Evolutionary conservation across 1,140 invertebrate species (phyloP).

Genomic region (Meloidogyne hapla): DNA sequence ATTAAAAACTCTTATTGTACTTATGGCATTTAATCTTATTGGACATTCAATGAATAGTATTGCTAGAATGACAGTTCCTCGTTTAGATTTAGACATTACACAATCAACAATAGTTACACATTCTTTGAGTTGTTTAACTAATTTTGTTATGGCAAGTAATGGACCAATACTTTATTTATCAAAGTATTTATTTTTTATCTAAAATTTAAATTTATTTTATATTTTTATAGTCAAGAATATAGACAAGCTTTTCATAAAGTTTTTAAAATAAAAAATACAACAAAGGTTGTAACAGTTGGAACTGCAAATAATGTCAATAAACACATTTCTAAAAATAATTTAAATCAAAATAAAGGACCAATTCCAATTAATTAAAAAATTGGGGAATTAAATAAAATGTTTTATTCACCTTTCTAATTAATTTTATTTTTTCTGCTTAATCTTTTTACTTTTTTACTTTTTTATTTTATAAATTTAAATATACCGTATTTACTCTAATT

Average conservation of each 20-base stretch:
- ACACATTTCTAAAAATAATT: background rate
- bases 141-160: conserved; percentile 11
- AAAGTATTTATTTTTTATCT: conserved; percentile 21
- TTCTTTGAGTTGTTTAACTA: conserved; percentile 14
- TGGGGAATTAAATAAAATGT: no score
- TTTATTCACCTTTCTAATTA: no score
- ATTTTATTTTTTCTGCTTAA: no score
- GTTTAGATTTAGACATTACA: conserved; percentile 2
- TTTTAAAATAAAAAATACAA: background rate
- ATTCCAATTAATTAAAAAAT: conserved; percentile 1
- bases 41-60: conserved; percentile 13
- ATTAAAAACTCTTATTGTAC: conserved; percentile 10
- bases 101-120: conserved; percentile 7
- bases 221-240: conserved; percentile 18
- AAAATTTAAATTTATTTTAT: background rate
- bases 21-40: conserved; percentile 9
- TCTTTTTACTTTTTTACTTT: no score
- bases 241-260: conserved; percentile 22
- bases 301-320: background rate
- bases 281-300: background rate
- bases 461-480: no score
- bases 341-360: background rate
- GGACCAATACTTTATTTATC: conserved; percentile 17
- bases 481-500: no score
- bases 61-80: conserved; percentile 15